phyloP scores from a whole-genome alignment of 2,113 vertebrate genomes.

The Hystrix brachyura region DNA sequence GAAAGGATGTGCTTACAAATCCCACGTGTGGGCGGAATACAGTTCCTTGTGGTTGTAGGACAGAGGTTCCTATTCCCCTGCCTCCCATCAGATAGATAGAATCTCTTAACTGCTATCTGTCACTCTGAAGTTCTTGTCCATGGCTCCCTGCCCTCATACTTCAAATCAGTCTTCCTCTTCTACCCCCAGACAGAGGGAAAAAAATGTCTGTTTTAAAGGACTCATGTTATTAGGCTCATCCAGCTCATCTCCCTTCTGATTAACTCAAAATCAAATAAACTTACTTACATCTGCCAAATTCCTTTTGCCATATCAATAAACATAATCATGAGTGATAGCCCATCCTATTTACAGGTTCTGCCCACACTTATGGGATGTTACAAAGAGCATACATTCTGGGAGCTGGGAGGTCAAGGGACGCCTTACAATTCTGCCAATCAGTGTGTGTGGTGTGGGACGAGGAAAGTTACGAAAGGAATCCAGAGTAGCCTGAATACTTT shows the following conservation, averaged over 20 bases:
- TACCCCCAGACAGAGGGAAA: background rate
- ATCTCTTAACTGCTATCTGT: background rate
- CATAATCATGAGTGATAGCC: background rate
- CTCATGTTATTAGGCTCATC: background rate
- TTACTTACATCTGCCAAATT: background rate
- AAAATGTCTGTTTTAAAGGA: background rate
- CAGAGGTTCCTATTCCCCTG: background rate
- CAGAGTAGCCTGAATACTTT: background rate
- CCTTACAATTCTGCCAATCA: background rate
- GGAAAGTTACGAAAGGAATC: background rate
- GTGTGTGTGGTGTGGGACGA: background rate
- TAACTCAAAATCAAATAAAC: background rate
- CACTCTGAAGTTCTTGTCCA: background rate
- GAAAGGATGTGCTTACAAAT: background rate
- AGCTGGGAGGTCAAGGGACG: background rate
- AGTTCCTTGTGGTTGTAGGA: background rate
- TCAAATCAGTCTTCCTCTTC: background rate
- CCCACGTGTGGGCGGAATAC: background rate
- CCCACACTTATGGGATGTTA: background rate
- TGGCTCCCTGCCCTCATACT: too few relatives aligned
- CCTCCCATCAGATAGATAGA: background rate
- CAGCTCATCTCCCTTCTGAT: constrained; percentile 4
- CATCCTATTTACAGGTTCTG: background rate
- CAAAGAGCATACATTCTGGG: background rate
- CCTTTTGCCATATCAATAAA: background rate